phyloP scores from a whole-genome alignment of 1,140 invertebrate genomes.

The Drosophila simulans region DNA sequence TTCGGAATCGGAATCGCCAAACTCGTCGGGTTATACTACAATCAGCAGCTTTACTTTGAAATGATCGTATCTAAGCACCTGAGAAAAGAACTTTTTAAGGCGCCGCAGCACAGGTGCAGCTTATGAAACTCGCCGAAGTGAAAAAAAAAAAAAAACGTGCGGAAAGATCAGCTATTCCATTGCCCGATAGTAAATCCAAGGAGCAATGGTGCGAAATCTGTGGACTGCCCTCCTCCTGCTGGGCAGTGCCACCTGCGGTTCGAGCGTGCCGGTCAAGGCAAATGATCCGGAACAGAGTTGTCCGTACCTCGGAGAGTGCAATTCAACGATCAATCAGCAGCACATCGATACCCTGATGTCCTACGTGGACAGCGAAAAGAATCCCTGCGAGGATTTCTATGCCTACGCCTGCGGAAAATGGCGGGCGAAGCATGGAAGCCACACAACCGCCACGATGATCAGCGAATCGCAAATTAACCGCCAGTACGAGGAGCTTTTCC shows the following conservation, averaged over 20 bases:
- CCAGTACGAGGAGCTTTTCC: conserved; percentile 47
- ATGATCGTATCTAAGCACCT: conserved; percentile 51
- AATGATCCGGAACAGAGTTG: conserved; percentile 37
- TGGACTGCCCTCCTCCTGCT: conserved; percentile 6
- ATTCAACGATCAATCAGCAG: conserved; percentile 37
- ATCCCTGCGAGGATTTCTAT: conserved; percentile 96
- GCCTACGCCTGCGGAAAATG: conserved; percentile 95
- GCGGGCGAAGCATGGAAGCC: conserved; percentile 72
- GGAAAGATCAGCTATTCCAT: neutral
- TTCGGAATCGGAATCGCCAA: neutral
- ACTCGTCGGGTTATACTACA: neutral
- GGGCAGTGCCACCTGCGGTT: conserved; percentile 17
- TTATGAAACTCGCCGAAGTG: conserved; percentile 2
- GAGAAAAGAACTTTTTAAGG: conserved; percentile 26
- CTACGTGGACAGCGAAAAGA: conserved; percentile 90
- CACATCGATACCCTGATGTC: conserved; percentile 62
- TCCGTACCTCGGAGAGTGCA: conserved; percentile 31
- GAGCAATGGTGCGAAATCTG: conserved; percentile 4
- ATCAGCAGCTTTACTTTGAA: conserved; percentile 36
- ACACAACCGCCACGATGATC: conserved; percentile 52
- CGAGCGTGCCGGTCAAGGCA: conserved; percentile 8
- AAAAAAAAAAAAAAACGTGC: conserved; percentile 1
- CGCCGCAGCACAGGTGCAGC: neutral
- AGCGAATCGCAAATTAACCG: conserved; percentile 52
- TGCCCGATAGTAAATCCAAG: neutral